Evolutionary conservation across 2,888 invertebrate genomes (phyloP).

Genomic region (Tanypteryx hageni): DNA sequence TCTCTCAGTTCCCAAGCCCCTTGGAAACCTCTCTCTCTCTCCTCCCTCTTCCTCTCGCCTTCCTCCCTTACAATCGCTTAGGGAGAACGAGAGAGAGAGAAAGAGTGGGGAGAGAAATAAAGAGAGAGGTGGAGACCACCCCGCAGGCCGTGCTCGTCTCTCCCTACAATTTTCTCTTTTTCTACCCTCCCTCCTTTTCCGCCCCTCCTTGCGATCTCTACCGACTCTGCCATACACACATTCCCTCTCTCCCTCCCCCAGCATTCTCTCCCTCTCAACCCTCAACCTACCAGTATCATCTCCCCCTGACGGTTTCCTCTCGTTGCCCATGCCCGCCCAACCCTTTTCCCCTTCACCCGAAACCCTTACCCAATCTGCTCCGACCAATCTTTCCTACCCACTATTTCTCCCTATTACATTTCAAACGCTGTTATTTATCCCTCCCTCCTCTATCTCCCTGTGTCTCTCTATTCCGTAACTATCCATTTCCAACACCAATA

Average conservation of each 20-base stretch:
- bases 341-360: not conserved
- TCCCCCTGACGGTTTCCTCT: not conserved
- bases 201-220: not conserved
- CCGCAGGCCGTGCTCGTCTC: conserved; percentile 44
- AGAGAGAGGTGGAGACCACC: not conserved
- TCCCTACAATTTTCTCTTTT: not conserved
- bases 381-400: not conserved
- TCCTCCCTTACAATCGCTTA: not conserved
- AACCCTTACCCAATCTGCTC: not conserved
- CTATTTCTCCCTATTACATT: not conserved
- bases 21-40: conserved; percentile 42
- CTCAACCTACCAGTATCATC: not conserved
- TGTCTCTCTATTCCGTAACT: not conserved
- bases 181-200: not conserved
- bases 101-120: too few species aligned
- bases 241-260: not conserved
- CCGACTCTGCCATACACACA: not conserved
- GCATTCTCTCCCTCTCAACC: not conserved
- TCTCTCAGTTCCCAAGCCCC: not conserved
- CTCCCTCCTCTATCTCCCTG: not conserved
- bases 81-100: too few species aligned
- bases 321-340: not conserved
- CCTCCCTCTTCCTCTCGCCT: not conserved
- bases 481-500: too few species aligned
- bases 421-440: not conserved